Percentiles rank a stretch among this genome's conserved stretches.
These are phyloP conservation scores for Apodemia zela DNA, from an alignment of 2,888 invertebrate genomes.

Conservation along the genomic window DNA sequence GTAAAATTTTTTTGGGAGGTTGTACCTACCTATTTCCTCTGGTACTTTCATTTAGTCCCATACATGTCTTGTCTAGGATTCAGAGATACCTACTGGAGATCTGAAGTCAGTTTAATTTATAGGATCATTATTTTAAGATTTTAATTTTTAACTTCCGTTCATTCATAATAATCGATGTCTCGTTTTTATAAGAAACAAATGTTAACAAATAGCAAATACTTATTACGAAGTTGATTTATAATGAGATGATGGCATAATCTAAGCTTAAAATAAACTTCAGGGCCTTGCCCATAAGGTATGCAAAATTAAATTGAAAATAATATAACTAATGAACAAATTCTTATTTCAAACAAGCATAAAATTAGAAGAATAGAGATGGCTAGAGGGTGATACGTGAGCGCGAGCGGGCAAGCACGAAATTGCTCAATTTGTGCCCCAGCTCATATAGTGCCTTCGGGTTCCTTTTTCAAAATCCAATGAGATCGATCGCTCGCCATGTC, in stretches of 20 bases:
- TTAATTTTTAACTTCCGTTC: too few species aligned
- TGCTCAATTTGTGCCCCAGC: slow-evolving; percentile 74
- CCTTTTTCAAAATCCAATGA: slow-evolving; percentile 75
- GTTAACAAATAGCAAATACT: too few species aligned
- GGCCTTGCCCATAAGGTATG: neutral
- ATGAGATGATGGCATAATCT: neutral
- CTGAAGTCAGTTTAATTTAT: too few species aligned
- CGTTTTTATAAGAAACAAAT: too few species aligned
- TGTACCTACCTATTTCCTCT: too few species aligned
- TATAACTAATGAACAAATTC: slow-evolving; percentile 15
- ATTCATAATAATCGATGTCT: too few species aligned
- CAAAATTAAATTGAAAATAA: slow-evolving; percentile 15
- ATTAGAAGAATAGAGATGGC: slow-evolving; percentile 29
- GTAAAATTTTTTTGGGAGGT: too few species aligned
- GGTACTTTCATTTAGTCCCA: too few species aligned
- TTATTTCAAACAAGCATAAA: slow-evolving; percentile 11
- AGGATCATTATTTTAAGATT: too few species aligned
- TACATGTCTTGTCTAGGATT: too few species aligned
- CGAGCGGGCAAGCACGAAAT: slow-evolving; percentile 64
- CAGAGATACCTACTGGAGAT: too few species aligned
- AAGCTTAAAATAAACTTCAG: neutral
- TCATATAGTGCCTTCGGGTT: slow-evolving; percentile 63
- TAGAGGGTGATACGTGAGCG: slow-evolving; percentile 39
- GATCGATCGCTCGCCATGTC: slow-evolving; percentile 78
- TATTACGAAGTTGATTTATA: too few species aligned